These are phyloP conservation scores for Odontamblyopus lacepedii DNA, from an alignment of 2,797 vertebrate species.

Conservation along the genomic window DNA sequence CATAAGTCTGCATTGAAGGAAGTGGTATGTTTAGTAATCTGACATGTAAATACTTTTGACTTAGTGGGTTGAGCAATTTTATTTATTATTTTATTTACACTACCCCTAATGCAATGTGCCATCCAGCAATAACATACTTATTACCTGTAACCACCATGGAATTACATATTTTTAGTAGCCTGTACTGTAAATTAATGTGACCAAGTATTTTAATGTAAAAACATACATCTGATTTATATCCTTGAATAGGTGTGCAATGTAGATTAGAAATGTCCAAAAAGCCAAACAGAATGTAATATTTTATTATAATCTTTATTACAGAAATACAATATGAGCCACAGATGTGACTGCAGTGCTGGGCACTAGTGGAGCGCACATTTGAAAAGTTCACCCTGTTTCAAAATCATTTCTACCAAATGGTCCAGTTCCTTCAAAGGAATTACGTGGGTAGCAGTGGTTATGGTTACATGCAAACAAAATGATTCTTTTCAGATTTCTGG, in stretches of 20 bases:
- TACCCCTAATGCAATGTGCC: not conserved
- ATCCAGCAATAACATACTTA: too few relatives aligned
- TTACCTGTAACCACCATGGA: too few relatives aligned
- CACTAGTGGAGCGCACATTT: not conserved
- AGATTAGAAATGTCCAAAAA: not conserved
- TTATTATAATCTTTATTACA: slow-evolving; percentile 1
- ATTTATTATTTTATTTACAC: not conserved
- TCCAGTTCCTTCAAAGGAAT: not conserved
- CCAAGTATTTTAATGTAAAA: too few relatives aligned
- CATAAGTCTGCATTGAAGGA: not conserved
- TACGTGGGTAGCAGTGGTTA: not conserved
- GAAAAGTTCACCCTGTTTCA: not conserved
- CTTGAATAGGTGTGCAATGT: too few relatives aligned
- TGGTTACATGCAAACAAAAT: too few relatives aligned
- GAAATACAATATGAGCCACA: not conserved
- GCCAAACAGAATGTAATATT: not conserved
- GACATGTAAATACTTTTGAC: not conserved
- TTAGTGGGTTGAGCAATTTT: not conserved
- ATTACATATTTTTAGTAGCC: too few relatives aligned
- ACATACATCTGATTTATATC: too few relatives aligned
- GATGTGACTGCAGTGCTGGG: not conserved
- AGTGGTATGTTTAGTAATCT: not conserved
- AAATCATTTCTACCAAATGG: not conserved
- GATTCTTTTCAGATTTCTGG: too few relatives aligned
- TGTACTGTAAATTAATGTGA: too few relatives aligned